Evolutionary conservation across 2,888 invertebrate species (phyloP).

Genomic region (Coelinius sp.): DNA sequence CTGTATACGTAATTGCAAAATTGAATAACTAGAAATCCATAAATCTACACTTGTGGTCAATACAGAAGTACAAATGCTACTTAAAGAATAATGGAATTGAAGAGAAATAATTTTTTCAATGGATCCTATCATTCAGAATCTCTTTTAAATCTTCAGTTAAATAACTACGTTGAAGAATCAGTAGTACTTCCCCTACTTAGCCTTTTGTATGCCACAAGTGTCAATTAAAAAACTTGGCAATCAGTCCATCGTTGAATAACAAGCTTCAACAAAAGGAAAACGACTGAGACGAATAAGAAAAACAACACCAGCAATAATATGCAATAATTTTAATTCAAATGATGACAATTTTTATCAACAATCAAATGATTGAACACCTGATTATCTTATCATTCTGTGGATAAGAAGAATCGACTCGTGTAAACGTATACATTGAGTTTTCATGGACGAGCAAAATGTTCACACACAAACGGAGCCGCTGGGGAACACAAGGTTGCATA

Average conservation of each 20-base stretch:
- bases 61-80: background rate
- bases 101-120: background rate
- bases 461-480: background rate
- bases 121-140: background rate
- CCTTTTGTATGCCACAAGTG: conserved; percentile 3
- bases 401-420: background rate
- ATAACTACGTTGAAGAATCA: background rate
- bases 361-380: background rate
- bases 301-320: background rate
- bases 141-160: background rate
- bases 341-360: background rate
- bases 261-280: background rate
- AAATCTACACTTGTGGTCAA: background rate
- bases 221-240: conserved; percentile 9
- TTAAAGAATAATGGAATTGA: background rate
- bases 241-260: background rate
- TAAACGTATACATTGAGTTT: background rate
- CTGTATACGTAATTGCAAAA: background rate
- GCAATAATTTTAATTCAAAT: background rate
- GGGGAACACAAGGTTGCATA: background rate
- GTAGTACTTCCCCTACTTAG: background rate
- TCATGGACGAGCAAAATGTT: background rate
- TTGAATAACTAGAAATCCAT: background rate
- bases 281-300: background rate
- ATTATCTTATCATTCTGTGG: background rate